Percentiles rank a stretch among this genome's conserved stretches.
Conservation (phyloP, 2,797 vertebrate genomes). For the Cynopterus sphinx region DNA sequence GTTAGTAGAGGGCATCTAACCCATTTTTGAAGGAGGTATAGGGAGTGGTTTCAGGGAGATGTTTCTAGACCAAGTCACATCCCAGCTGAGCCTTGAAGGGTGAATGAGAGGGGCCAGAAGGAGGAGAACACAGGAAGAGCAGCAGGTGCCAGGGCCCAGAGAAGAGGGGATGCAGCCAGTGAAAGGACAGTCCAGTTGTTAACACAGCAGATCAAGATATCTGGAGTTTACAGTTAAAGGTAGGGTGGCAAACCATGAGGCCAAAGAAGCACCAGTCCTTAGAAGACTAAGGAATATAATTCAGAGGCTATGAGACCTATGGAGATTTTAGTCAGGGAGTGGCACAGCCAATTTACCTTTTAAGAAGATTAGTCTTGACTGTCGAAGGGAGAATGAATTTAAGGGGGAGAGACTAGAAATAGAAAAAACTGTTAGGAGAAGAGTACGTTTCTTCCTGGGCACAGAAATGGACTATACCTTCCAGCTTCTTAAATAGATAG, state of each 20-base stretch:
- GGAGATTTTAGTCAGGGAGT: not conserved
- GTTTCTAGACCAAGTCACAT: not conserved
- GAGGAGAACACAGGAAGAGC: not conserved
- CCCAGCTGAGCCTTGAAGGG: not conserved
- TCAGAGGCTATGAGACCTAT: rapidly evolving
- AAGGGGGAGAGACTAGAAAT: not conserved
- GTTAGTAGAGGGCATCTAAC: not conserved
- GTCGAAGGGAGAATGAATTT: not conserved
- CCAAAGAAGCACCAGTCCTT: not conserved
- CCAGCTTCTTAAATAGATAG: not conserved
- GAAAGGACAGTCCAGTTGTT: not conserved
- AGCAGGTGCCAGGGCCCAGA: not conserved
- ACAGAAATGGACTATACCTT: not conserved
- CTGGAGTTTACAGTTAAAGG: not conserved
- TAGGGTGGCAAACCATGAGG: not conserved
- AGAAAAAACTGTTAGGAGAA: not conserved
- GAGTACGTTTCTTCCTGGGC: not conserved
- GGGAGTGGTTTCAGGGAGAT: not conserved
- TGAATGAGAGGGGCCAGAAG: not conserved
- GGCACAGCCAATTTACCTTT: not conserved
- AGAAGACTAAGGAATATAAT: not conserved
- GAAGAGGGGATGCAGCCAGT: not conserved
- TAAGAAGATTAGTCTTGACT: not conserved
- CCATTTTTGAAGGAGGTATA: not conserved
- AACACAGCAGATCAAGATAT: not conserved